These are phyloP conservation scores for Sphecodes monilicornis DNA, from an alignment of 2,888 invertebrate genomes.

Conservation along the genomic window DNA sequence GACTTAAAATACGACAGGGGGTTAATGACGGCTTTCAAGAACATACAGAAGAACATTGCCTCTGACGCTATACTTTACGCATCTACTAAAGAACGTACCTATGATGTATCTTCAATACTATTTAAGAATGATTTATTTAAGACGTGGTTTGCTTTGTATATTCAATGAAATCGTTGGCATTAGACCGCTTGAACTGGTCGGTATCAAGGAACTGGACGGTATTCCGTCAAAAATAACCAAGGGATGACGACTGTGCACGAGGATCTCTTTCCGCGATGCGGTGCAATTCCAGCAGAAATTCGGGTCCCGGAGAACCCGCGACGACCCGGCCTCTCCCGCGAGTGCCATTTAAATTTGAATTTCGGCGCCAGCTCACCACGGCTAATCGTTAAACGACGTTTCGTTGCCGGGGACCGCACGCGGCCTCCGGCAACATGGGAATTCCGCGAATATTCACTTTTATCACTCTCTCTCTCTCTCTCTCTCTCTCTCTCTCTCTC, in stretches of 20 bases:
- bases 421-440: constrained; percentile 57
- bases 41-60: too few relatives aligned
- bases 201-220: neutral
- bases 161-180: neutral
- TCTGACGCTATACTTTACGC: too few relatives aligned
- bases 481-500: constrained; percentile 4
- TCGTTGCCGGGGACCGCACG: constrained; percentile 61
- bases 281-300: constrained; percentile 65
- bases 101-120: too few relatives aligned
- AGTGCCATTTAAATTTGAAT: constrained; percentile 75
- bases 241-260: neutral
- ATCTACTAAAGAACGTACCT: too few relatives aligned
- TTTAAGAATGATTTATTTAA: neutral
- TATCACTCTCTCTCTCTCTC: constrained; percentile 3
- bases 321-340: constrained; percentile 65
- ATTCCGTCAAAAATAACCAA: neutral
- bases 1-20: too few relatives aligned
- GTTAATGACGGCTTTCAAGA: too few relatives aligned
- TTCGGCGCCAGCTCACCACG: constrained; percentile 66
- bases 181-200: neutral
- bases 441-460: constrained; percentile 52
- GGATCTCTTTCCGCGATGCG: neutral
- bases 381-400: constrained; percentile 78
- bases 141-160: neutral
- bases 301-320: constrained; percentile 31